Conservation (phyloP, 2,888 invertebrate genomes). For the Drosophila neonasuta region DNA sequence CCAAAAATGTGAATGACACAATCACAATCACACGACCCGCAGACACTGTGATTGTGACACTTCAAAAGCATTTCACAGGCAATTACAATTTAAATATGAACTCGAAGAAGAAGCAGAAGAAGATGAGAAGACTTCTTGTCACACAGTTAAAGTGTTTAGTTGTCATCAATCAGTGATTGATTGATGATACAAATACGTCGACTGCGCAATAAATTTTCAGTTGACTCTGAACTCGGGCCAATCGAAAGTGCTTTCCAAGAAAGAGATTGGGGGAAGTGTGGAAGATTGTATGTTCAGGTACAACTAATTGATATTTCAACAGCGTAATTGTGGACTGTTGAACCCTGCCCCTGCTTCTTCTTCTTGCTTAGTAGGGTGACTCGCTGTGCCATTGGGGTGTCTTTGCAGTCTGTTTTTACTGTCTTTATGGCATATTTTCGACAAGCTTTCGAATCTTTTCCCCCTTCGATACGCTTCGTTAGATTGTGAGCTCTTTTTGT, state of each 20-base stretch:
- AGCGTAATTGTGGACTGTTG: constrained; percentile 24
- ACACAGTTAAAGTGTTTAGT: neutral
- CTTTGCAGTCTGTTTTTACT: constrained; percentile 13
- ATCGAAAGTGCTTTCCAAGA: constrained; percentile 14
- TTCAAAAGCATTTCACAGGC: neutral
- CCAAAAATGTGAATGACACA: neutral
- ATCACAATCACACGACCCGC: neutral
- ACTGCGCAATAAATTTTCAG: constrained; percentile 52
- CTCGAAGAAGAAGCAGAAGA: neutral
- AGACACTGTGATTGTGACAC: neutral
- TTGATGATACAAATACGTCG: constrained; percentile 43
- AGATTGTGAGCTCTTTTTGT: constrained; percentile 18
- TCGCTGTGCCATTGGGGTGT: constrained; percentile 1
- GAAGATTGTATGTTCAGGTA: constrained; percentile 33
- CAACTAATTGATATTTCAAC: constrained; percentile 39
- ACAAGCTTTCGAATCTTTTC: constrained; percentile 12
- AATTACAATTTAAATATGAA: neutral
- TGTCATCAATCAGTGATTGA: constrained; percentile 25
- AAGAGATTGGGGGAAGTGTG: neutral
- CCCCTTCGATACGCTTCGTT: constrained; percentile 6
- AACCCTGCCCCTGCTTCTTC: constrained; percentile 9
- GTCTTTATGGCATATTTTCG: constrained; percentile 22
- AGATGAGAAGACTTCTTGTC: neutral
- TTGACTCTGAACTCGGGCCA: constrained; percentile 44
- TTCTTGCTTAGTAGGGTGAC: neutral